Conservation (phyloP, 2,888 invertebrate species). For the Odontomyia ornata region DNA sequence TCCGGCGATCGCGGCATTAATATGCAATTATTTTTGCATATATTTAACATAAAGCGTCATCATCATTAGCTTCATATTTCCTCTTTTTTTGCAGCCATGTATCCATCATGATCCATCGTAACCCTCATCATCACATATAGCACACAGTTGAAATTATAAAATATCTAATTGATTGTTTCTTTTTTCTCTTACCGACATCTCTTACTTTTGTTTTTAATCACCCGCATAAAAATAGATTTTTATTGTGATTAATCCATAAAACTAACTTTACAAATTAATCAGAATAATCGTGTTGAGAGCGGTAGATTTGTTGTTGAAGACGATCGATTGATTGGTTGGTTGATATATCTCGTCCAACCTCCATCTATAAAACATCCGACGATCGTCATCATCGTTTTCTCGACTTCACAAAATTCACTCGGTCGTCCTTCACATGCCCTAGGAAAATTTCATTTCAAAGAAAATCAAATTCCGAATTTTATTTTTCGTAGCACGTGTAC, state of each 20-base stretch:
- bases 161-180: neutral
- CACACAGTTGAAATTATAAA: neutral
- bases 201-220: neutral
- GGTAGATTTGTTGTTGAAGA: neutral
- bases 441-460: too few species aligned
- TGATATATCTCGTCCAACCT: too few species aligned
- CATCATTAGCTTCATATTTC: neutral
- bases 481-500: too few species aligned
- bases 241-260: conserved; percentile 49
- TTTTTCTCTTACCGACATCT: conserved; percentile 22
- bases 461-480: too few species aligned
- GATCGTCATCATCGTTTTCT: too few species aligned
- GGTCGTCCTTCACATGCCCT: too few species aligned
- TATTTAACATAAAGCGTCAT: neutral
- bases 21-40: neutral
- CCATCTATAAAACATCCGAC: too few species aligned
- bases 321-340: too few species aligned
- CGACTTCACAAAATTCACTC: too few species aligned
- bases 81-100: neutral
- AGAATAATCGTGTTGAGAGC: conserved; percentile 28
- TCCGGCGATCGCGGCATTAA: neutral
- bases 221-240: neutral
- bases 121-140: neutral
- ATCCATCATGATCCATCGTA: neutral
- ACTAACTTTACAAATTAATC: conserved; percentile 48